Evolutionary conservation across 2,113 vertebrate species (phyloP), one percentile per base, ranked within the genome.

Genomic region (Ptyas mucosa): DNA sequence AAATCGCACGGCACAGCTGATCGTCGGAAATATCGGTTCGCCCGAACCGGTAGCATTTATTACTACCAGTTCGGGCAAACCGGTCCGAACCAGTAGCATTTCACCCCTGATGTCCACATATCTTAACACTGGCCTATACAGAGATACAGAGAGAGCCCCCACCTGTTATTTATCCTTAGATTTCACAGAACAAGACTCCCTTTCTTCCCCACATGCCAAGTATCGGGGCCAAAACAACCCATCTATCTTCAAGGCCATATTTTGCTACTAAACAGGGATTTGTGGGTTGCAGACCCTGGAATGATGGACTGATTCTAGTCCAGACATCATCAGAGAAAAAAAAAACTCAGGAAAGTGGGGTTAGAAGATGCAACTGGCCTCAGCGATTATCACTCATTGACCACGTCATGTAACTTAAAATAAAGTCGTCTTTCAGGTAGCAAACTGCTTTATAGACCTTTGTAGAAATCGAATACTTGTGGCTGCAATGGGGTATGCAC

Each of bases 111-210:
- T 18, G 23, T 69, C 12, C 64, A 69, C 29, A n/a, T 34, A 29
- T n/a, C 64, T n/a, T 69, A 14, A n/a, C 5, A n/a, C 29, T 15
- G 29, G 75, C 34, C 34, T 9, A 20, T 18, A 34, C 69, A 39
- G 69, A 21, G 69, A 75, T 18, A 34, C 14, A 34, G 64, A 75
- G n/a, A 43, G 15, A 39, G 75, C 18, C 75, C 34, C 34, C 34
- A 9, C 18, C 8, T 9, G 8, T 34, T 53, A 12, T 5, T 51
- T 23, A 58, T 43, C 53, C 75, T 90, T 89, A n/a, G 64, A 54
- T 39, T 57, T 88, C 90, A 91, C 90, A 93, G 87, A 93, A 93
- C 87, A 39, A 88, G 64, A 49, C 29, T 26, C 85, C 26, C 51
- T 52, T 46, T 34, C 43, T 58, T 43, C 69, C 34, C 57, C 18